Evolutionary conservation across 2,113 vertebrate genomes (phyloP).

Genomic region (Cyanoliseus patagonus): DNA sequence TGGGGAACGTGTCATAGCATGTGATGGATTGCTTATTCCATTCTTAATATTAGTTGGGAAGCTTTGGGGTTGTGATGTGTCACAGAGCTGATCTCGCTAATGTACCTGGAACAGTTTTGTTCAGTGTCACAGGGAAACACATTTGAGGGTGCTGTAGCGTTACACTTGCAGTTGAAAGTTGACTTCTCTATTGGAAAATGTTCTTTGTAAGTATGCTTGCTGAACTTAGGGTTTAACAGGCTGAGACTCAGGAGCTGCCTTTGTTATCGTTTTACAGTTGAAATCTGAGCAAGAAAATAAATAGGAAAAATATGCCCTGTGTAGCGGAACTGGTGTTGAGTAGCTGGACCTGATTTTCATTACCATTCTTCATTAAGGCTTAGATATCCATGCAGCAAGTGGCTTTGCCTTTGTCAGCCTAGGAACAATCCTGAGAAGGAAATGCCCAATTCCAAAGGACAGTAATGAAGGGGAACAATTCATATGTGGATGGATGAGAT

Average conservation of each 20-base stretch:
- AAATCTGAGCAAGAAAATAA: conserved; percentile 6
- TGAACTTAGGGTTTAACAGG: not conserved
- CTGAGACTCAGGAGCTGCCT: not conserved
- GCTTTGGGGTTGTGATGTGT: conserved; percentile 16
- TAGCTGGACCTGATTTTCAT: not conserved
- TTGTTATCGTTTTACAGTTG: not conserved
- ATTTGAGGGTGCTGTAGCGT: not conserved
- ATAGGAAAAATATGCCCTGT: not conserved
- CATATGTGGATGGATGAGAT: not conserved
- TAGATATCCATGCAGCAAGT: not conserved
- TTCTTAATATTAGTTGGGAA: conserved; percentile 34
- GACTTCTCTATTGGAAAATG: not conserved
- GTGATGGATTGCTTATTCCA: conserved; percentile 55
- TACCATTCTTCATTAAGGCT: not conserved
- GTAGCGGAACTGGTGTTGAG: not conserved
- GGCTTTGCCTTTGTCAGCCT: not conserved
- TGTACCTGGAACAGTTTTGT: not conserved
- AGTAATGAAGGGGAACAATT: accelerated
- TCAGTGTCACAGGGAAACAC: not conserved
- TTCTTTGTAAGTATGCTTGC: not conserved
- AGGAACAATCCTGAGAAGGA: not conserved
- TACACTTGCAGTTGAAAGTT: not conserved
- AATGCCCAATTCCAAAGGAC: not conserved
- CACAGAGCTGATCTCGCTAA: not conserved
- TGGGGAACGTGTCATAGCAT: not conserved